phyloP scores from a whole-genome alignment of 2,113 vertebrate species.

The Bos javanicus region DNA sequence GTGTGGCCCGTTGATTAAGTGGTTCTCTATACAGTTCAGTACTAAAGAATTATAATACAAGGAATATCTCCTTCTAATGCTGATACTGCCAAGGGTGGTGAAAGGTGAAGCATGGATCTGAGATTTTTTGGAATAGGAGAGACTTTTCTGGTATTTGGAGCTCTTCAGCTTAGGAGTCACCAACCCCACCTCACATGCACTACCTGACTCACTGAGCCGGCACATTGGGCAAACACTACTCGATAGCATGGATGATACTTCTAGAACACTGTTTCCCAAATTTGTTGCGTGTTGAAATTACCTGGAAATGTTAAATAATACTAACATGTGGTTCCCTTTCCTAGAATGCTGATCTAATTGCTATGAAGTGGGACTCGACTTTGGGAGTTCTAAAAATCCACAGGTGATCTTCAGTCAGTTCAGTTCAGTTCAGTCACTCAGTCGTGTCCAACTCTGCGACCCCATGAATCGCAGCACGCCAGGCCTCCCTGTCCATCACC shows the following conservation, averaged over 20 bases:
- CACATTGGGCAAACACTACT: background rate
- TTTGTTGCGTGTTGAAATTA: background rate
- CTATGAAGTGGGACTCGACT: background rate
- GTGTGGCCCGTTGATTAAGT: background rate
- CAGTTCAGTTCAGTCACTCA: too few relatives aligned
- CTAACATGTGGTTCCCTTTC: background rate
- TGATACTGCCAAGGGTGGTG: background rate
- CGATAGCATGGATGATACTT: background rate
- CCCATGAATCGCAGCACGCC: accelerated
- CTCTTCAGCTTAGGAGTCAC: background rate
- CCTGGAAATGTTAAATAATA: background rate
- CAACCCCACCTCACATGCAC: background rate
- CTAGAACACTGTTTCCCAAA: background rate
- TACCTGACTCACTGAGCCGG: background rate
- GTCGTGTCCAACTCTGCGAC: too few relatives aligned
- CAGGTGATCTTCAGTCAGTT: background rate
- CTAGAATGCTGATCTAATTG: background rate
- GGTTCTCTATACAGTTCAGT: background rate
- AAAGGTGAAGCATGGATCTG: background rate
- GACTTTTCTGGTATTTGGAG: background rate
- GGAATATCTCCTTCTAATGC: background rate
- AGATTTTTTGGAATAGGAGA: background rate
- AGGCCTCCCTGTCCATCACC: too few relatives aligned
- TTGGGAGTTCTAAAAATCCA: background rate
- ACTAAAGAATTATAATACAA: background rate